Evolutionary conservation across 2,113 vertebrate species (phyloP).

Genomic region (Chroicocephalus ridibundus): DNA sequence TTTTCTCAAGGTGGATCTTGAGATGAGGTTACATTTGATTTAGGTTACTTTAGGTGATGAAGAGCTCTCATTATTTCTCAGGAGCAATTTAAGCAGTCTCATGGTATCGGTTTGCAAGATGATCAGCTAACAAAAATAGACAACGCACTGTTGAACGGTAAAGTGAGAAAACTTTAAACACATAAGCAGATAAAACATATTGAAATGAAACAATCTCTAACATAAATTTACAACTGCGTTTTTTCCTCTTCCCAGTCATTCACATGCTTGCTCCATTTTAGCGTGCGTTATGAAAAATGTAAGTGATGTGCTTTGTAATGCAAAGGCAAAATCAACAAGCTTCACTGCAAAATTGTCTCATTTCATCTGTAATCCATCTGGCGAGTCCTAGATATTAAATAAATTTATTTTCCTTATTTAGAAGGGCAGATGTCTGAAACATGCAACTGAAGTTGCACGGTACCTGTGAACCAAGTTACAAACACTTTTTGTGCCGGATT

Average conservation of each 20-base stretch:
- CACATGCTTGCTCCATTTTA: conserved; percentile 51
- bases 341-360: background rate
- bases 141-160: background rate
- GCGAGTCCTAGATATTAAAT: background rate
- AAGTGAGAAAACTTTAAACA: background rate
- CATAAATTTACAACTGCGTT: conserved; percentile 69
- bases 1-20: background rate
- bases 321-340: conserved; percentile 9
- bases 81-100: background rate
- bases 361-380: background rate
- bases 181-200: background rate
- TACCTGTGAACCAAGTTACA: background rate
- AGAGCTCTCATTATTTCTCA: background rate
- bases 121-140: background rate
- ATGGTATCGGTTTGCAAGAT: background rate
- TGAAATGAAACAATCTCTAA: background rate
- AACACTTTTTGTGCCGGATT: background rate
- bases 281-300: background rate
- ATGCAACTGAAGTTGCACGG: background rate
- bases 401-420: background rate
- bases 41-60: background rate
- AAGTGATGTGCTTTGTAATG: background rate
- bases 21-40: background rate
- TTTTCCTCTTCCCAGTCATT: conserved; percentile 46
- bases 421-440: background rate